Base-by-base conservation (phyloP, 2,797 vertebrate species). In the Anguilla pacifica region DNA sequence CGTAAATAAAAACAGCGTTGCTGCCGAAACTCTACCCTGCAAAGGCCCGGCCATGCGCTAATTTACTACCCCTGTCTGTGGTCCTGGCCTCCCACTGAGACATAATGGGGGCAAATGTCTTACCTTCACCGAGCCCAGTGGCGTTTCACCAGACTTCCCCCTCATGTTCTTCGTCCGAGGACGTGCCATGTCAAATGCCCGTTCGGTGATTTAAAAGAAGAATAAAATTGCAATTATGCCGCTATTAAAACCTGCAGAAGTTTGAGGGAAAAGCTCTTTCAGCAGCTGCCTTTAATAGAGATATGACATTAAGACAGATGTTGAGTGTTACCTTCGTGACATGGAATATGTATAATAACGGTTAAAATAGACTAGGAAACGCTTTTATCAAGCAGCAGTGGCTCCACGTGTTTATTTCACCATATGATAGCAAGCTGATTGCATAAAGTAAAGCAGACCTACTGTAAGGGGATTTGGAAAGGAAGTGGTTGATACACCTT, bases 181-280 rank as follows among this genome's bases (percentile, higher is more conserved):
- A 85, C 35, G 57, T 43, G 84, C 35, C 84, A 85, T 46, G 84
- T 85, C 84, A 85, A 85, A 67, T 19, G 83, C 83, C 83, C 55
- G 15, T 67, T 43, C 22, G 5, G 31, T 59, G 59, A 61, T 85
- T 64, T 61, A 61, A 85, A 85, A 59, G 31, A 59, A 85, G 55
- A 59, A 85, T 85, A 85, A 85, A 85, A 61, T 85, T 85, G 84
- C 67, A 85, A 85, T 61, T 61, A 64, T 85, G n/a, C 84, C 46
- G 57, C 55, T 43, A 64, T 51, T 85, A 85, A 85, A 85, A 64
- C 55, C 84, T 64, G 55, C 59, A 25, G 13, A 25, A 64, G 84
- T 25, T 22, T 15, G 43, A 25, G 46, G 28, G 3, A 43, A 84
- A 85, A n/a, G 61, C 31, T 43, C 84, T 35, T 85, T 84, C 19